Evolutionary conservation across 2,797 vertebrate genomes (phyloP).

Genomic region (Pipistrellus pipistrellus): DNA sequence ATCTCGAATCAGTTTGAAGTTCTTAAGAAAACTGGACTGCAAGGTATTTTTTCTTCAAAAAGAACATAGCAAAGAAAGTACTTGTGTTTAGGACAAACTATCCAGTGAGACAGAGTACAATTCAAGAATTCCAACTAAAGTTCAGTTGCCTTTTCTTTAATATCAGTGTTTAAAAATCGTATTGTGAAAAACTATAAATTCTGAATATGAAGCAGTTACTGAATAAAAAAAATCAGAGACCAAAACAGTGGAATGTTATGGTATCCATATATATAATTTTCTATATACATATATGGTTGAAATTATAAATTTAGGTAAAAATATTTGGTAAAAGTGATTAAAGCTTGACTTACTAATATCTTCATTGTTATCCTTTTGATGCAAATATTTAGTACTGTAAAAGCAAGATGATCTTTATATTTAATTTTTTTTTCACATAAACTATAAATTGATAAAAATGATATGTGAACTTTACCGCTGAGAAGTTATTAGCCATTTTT

Average conservation of each 20-base stretch:
- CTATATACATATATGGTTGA: neutral
- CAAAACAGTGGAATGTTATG: neutral
- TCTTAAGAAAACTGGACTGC: conserved; percentile 52
- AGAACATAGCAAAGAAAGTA: conserved; percentile 41
- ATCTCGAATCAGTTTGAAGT: conserved; percentile 65
- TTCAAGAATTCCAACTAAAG: conserved; percentile 15
- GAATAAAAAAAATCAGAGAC: neutral
- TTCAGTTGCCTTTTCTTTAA: conserved; percentile 32
- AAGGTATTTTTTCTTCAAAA: conserved; percentile 21
- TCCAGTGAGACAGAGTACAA: neutral
- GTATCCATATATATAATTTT: neutral
- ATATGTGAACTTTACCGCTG: neutral
- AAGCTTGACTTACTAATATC: neutral
- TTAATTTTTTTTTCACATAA: conserved; percentile 15
- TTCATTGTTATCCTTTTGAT: neutral
- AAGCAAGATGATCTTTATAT: neutral
- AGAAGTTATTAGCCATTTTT: neutral
- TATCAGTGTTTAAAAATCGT: neutral
- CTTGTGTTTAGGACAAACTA: neutral
- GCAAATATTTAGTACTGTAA: neutral
- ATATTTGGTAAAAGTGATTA: conserved; percentile 22
- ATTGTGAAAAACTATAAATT: neutral
- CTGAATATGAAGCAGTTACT: neutral
- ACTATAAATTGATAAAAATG: neutral
- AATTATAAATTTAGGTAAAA: neutral